These are phyloP conservation scores for Tetragnatha montana DNA, from an alignment of 2,888 invertebrate genomes.

Conservation along the genomic window DNA sequence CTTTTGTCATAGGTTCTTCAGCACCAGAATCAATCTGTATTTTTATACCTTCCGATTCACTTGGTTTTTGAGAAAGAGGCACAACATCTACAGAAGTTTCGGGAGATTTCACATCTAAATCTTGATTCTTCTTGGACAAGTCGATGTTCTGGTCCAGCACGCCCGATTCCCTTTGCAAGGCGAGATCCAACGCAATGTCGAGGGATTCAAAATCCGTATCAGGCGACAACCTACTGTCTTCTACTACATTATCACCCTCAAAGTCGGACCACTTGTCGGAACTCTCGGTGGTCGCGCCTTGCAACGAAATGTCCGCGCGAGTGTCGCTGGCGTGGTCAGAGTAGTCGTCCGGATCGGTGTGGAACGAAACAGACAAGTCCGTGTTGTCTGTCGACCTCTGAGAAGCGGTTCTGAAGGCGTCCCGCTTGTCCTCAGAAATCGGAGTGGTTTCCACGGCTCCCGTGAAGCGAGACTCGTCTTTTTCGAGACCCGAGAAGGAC, in stretches of 20 bases:
- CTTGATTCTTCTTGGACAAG: not conserved
- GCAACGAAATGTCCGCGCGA: conserved; percentile 64
- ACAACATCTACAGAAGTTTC: not conserved
- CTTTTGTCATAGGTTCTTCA: not conserved
- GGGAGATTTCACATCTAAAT: not conserved
- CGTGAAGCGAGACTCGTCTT: not conserved
- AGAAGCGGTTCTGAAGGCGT: conserved; percentile 32
- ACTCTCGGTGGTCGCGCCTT: conserved; percentile 57
- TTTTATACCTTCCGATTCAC: not conserved
- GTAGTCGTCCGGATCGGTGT: conserved; percentile 51
- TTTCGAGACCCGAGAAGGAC: conserved; percentile 27
- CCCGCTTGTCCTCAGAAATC: conserved; percentile 27
- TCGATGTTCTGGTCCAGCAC: not conserved
- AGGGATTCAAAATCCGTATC: not conserved
- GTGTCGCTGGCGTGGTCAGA: conserved; percentile 62
- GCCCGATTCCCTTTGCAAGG: not conserved
- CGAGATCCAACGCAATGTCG: not conserved
- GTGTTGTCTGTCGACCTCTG: conserved; percentile 19
- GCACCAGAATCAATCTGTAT: not conserved
- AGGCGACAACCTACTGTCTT: conserved; percentile 2
- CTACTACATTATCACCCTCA: conserved; percentile 41
- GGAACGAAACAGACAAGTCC: conserved; percentile 43
- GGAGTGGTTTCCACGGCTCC: not conserved
- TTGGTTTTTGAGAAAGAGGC: not conserved
- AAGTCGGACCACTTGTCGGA: conserved; percentile 60